Percentiles rank a stretch among this genome's conserved stretches.
Evolutionary conservation across 2,888 invertebrate genomes (phyloP).

Genomic region (Eristalis arbustorum): DNA sequence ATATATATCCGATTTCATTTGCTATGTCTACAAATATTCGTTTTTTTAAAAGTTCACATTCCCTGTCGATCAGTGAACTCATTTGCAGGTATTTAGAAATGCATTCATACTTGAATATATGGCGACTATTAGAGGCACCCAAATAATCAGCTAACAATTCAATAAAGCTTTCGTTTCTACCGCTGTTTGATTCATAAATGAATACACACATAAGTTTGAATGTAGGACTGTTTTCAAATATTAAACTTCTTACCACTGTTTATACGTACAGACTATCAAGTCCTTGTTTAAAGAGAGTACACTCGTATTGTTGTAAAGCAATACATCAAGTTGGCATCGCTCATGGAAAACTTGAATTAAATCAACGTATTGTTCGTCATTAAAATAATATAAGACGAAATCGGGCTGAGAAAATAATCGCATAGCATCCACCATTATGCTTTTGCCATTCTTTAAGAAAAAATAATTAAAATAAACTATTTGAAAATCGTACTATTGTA

Average conservation of each 20-base stretch:
- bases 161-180: not conserved
- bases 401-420: conserved; percentile 4
- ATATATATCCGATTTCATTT: conserved; percentile 44
- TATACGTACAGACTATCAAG: not conserved
- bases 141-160: conserved; percentile 22
- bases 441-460: not conserved
- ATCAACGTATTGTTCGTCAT: conserved; percentile 23
- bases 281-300: not conserved
- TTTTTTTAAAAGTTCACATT: conserved; percentile 4
- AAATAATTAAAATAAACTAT: not conserved
- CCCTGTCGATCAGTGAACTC: conserved; percentile 11
- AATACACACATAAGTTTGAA: too few species aligned
- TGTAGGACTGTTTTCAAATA: too few species aligned
- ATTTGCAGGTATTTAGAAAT: not conserved
- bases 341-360: conserved; percentile 28
- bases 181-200: not conserved
- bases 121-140: not conserved
- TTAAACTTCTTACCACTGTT: not conserved
- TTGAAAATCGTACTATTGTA: not conserved
- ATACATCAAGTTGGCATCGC: conserved; percentile 42
- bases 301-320: not conserved
- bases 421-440: conserved; percentile 29
- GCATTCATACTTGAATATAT: not conserved
- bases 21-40: conserved; percentile 29
- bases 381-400: conserved; percentile 25